Base-by-base conservation (phyloP, 2,797 vertebrate genomes). In the Manis javanica region DNA sequence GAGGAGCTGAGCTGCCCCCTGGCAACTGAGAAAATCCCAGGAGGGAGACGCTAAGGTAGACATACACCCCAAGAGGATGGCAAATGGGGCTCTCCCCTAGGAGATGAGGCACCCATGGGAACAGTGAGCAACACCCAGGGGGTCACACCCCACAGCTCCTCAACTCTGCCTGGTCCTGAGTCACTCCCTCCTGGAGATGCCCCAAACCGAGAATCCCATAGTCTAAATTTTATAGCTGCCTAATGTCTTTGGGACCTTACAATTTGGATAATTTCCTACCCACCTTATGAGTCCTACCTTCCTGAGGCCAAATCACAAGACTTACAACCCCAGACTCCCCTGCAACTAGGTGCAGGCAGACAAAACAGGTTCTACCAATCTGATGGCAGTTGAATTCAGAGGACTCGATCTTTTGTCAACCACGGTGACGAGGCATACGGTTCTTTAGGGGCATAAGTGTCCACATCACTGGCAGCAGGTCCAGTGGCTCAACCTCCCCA, bases 361-460 rank as follows among this genome's bases (percentile, higher is more conserved):
- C 4, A 63, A 72, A 64, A 51, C 2, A 7, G 49, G 6, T 29
- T 23, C 11, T 16, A 4, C 14, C 53, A 64, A 39, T 29, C 18
- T 42, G 18, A 59, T 0, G 16, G 59, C 9, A 19, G 10, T 18
- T 18, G 53, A 53, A 81, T 42, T 42, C 31, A 39, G 26, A 26
- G 26, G 31, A n/a, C 0, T 24, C 0, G 2, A 23, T 57, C 19
- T 51, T 31, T 34, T 0, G 46, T 64, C 16, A 51, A 11, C 34
- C 16, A 9, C 0, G 0, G 31, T 2, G 71, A 51, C 0, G 18
- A 37, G 61, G 24, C 37, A 19, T 0, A 26, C 3, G 39, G 26
- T 4, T 69, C 37, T 55, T 39, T 0, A 24, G 53, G 72, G 34
- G 3, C 9, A 42, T 19, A 59, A 64, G 23, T 29, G 18, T 5